Base-by-base conservation (phyloP, 1,140 invertebrate genomes). In the Leptinotarsa undecemlineata region DNA sequence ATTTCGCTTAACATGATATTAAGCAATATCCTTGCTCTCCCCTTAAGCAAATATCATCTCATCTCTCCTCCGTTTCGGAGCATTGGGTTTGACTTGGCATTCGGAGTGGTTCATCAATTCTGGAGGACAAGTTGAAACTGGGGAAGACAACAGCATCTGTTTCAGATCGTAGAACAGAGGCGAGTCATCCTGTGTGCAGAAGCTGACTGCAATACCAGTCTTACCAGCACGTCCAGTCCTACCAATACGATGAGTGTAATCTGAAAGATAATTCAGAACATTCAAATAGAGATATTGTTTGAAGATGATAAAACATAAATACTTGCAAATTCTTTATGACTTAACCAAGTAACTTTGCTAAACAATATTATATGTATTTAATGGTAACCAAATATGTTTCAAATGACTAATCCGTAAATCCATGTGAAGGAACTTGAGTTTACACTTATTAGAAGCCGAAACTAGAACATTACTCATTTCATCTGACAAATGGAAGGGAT, bases 191-290 rank as follows among this genome's bases (percentile, higher is more conserved):
- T 98, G 97, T 2, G 98, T 99, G 48, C 97, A 90, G 85, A 99
- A 99, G 1, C 96, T 95, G 76, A 99, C 93, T 14, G 98, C 97
- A 75, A 95, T 91, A 87, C 98, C 98, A 83, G 92, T 93, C 85
- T 99, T 99, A 48, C 98, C 98, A 17, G 98, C 98, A 87, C 98
- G 94, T 83, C 98, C 98, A 1, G 98, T 99, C 88, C 98, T 91
- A 85, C 98, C 98, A 85, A 99, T 99, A 90, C 98, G 93, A 93
- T 99, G 98, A 1, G 97, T 99, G 82, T 99, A 99, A 89, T 99
- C 98, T 93, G 84, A 63, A 88, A 88, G 80, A 67, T 79, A 78
- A 76, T 57, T 17, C 51, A 57, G 51, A 57, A 57, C 33, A 42
- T 57, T 42, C 33, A 42, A 42, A 42, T 42, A 42, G 8, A 11